Base-by-base conservation (phyloP, 2,888 invertebrate genomes). In the Zygaena filipendulae region DNA sequence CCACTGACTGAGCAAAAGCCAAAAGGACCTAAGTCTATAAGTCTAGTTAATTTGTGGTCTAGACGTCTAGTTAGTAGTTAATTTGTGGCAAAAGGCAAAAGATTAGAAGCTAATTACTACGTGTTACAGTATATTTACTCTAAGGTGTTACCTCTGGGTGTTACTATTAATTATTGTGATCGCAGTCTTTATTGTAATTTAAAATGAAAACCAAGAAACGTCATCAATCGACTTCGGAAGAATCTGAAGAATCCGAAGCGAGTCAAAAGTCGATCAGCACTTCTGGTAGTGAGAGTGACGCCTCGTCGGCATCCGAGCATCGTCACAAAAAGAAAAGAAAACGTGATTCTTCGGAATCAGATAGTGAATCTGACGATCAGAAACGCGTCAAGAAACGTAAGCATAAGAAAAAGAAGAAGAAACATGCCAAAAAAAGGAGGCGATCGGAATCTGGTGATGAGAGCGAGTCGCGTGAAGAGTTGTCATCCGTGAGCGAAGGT, bases 331-430 rank as follows among this genome's bases (percentile, higher is more conserved):
- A 77, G 45, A 79, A 79, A 55, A 66, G 60, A 36, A 75, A 75
- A 52, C 71, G 51, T 22, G 64, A 69, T 26, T 68, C 70, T 32
- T 69, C 77, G 9, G 66, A 67, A 29, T 72, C 75, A 6, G 77
- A 74, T 11, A 72, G 71, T 30, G 68, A 69, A 32, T 67, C 70
- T 1, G 72, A 70, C 25, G 67, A 59, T 11, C 69, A 67, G 29
- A 69, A 63, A 34, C 69, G 70, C 11, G 45, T 59, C 3, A 80
- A 79, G 38, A 80, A 75, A 52, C 70, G 77, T 11, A 81, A 80
- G 40, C 80, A 80, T 32, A 80, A 80, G 57, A 80, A 80, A 42
- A 81, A 81, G 56, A 81, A 80, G 55, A 77, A 72, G 58, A 80
- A 80, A 44, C 80, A 80, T 33, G 52, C 48, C 9, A 81, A 81